phyloP scores from a whole-genome alignment of 2,797 vertebrate genomes.

The Taenioides sp. region DNA sequence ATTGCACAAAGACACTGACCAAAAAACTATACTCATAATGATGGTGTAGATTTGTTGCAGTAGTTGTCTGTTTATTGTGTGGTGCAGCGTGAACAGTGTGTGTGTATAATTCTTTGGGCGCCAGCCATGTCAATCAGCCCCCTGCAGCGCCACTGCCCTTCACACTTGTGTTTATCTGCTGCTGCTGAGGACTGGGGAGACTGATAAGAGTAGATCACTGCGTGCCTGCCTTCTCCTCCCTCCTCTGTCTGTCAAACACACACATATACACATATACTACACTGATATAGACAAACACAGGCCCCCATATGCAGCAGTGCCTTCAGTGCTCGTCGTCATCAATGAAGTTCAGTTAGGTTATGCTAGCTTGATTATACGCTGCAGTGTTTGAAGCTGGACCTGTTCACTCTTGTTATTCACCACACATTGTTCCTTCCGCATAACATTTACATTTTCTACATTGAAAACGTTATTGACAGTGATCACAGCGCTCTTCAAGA shows the following conservation, averaged over 20 bases:
- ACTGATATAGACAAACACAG: slow-evolving; percentile 13
- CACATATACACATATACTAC: slow-evolving; percentile 8
- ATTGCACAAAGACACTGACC: slow-evolving; percentile 1
- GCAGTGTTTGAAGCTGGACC: slow-evolving; percentile 29
- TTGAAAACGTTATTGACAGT: slow-evolving; percentile 23
- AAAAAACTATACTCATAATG: background rate
- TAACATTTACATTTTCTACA: slow-evolving; percentile 16
- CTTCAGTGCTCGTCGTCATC: slow-evolving; percentile 35
- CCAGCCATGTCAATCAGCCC: slow-evolving; percentile 78
- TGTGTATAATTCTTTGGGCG: slow-evolving; percentile 70
- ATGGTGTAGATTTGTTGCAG: background rate
- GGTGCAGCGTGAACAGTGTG: slow-evolving; percentile 25
- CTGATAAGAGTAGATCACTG: slow-evolving; percentile 76
- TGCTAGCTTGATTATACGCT: slow-evolving; percentile 19
- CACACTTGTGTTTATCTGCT: slow-evolving; percentile 79
- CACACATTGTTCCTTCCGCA: slow-evolving; percentile 17
- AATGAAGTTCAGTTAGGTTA: slow-evolving; percentile 32
- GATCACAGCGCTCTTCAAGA: slow-evolving; percentile 29
- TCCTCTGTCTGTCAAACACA: slow-evolving; percentile 20
- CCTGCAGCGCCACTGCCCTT: slow-evolving; percentile 77
- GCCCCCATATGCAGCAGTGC: slow-evolving; percentile 35
- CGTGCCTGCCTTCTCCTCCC: slow-evolving; percentile 40
- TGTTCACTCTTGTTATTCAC: slow-evolving; percentile 31
- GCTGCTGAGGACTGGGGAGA: slow-evolving; percentile 77
- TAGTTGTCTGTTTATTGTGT: slow-evolving; percentile 15